Conservation (phyloP, 2,113 vertebrate genomes). For the Amphilophus citrinellus region DNA sequence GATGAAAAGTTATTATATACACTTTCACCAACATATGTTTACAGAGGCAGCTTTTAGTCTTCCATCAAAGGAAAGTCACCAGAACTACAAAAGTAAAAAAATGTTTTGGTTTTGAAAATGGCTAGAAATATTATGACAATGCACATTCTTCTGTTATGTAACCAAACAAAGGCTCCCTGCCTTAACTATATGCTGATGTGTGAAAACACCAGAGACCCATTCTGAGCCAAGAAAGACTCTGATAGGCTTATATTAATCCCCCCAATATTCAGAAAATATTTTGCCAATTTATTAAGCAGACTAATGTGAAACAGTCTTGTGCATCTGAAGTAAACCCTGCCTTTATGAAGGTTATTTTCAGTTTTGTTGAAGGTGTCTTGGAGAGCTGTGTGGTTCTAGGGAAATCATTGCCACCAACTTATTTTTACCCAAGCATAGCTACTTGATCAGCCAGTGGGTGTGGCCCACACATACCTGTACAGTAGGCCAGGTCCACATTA, state of each 20-base stretch:
- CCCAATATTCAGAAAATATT: neutral
- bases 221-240: neutral
- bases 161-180: neutral
- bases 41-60: neutral
- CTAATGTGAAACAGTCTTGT: neutral
- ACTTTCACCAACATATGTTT: too few relatives aligned
- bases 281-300: neutral
- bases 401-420: neutral
- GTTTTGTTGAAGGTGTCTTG: rapidly evolving
- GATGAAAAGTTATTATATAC: neutral
- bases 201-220: neutral
- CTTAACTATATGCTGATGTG: neutral
- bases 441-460: neutral
- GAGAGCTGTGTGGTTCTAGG: neutral
- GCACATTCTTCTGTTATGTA: neutral
- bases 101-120: neutral
- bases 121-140: neutral
- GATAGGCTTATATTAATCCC: neutral
- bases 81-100: neutral
- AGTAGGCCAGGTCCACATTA: neutral
- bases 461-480: neutral
- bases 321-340: neutral
- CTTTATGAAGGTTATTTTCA: neutral
- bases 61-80: neutral
- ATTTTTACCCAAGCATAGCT: neutral